Evolutionary conservation across 2,113 vertebrate species (phyloP), one percentile per base, ranked within the genome.

Genomic region (Anhinga anhinga): DNA sequence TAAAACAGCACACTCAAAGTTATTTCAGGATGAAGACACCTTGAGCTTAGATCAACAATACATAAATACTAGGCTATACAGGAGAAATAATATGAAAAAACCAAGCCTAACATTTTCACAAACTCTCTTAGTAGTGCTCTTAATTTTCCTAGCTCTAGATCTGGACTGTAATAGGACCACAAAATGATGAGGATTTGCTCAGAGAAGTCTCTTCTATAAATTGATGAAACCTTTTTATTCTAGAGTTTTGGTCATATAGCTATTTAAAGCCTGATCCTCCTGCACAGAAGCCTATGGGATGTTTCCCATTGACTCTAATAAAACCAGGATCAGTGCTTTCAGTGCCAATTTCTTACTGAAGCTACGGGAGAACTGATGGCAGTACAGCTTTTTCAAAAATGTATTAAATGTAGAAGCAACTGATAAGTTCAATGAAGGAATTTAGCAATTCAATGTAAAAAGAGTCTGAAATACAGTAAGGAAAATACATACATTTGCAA

Each of bases 11-110:
- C 87, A 13, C 22, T 90, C 50, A 91, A 34, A 30, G 61, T 9
- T 92, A 88, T 59, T 92, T 94, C 13, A 76, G 42, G 69, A 44
- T 42, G 67, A 74, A 63, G 78, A 63, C 22, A 65, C 21, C 47
- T 73, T 86, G 53, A 67, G 50, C 38, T 94, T 27, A 92, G n/a
- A 89, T 38, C 29, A 93, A 58, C 56, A 71, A 67, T 47, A 71
- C 42, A 10, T 86, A 76, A 79, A 63, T n/a, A 26, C 56, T 47
- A 18, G 67, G n/a, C 7, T 73, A 16, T 11, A 44, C 4, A 80
- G 19, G 9, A 45, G 6, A 92, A 79, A 65, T 38, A 14, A 20
- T 42, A 29, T 26, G 9, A 70, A 85, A 95, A 77, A 82, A 1
- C 1, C 32, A 78, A 72, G 17, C 4, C 20, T 67, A 91, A 62